Evolutionary conservation across 1,140 invertebrate species (phyloP), one percentile per base, ranked within the genome.

Genomic region (Argopecten irradians): DNA sequence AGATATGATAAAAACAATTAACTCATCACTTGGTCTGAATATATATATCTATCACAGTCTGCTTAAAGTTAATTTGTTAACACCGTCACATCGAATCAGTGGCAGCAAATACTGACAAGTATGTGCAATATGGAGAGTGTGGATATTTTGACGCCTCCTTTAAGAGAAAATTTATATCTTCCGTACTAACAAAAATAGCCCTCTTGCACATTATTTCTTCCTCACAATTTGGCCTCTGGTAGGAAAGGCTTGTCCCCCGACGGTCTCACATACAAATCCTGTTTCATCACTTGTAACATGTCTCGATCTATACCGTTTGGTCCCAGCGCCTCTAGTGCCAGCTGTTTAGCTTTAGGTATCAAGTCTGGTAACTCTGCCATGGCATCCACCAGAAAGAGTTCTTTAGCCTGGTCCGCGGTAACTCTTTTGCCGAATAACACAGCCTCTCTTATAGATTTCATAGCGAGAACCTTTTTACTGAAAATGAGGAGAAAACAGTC

Each of bases 401-500:
- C 13, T 83, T 86, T 85, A 0, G 87, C 87, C 41, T 88, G 43
- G 5, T 33, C 39, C 22, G 87, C 87, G 34, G 87, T 88, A 16
- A 86, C 82, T 16, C 87, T 19, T 88, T 83, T 88, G 28, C 46
- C 87, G 41, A 82, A 88, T 33, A 88, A 19, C 16, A 88, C 84
- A 34, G 87, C 84, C 41, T 88, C 87, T 19, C 84, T 36, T 46
- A 71, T 86, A n/a, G 84, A 46, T 1, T 88, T 34, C 11, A 43
- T 28, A 82, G 43, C 71, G 22, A 34, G 16, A 8, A 86, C 84
- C 22, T 88, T 86, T 9, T 32, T 82, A 32, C 84, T 86, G 32
- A 86, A 86, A 88, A 11, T 0, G n/a, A 84, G 22, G 13, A 39
- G 36, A 39, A 39, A 39, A 13, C 5, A 39, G 13, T 39, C 5